Conservation (phyloP, 2,113 vertebrate species). For the Dinomys branickii region DNA sequence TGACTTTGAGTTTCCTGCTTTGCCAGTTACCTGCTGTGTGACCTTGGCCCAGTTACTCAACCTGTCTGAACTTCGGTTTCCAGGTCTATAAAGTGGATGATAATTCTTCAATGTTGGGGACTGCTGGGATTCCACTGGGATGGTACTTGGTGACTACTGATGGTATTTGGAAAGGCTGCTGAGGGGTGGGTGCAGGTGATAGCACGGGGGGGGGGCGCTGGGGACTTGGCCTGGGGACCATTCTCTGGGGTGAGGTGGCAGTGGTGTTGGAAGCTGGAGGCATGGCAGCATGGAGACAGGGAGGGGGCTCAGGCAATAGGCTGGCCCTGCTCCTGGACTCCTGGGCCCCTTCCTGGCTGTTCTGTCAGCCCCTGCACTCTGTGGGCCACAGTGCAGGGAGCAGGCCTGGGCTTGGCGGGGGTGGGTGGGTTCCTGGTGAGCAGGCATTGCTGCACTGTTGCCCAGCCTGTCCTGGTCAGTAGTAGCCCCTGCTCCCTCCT, state of each 20-base stretch:
- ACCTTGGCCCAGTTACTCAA: conserved; percentile 18
- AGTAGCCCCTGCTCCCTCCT: neutral
- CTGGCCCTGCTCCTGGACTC: neutral
- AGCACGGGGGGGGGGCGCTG: neutral
- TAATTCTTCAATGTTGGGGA: neutral
- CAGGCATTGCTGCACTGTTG: neutral
- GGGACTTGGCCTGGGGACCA: neutral
- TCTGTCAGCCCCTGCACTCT: neutral
- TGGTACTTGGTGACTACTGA: neutral
- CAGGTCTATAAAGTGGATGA: neutral
- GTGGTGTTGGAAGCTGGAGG: neutral
- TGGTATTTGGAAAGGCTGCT: too few relatives aligned
- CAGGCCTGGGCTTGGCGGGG: neutral
- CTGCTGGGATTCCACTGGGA: neutral
- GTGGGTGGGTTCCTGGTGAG: neutral
- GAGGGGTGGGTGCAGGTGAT: neutral
- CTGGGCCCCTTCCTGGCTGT: neutral
- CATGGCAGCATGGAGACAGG: neutral
- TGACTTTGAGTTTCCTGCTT: conserved; percentile 47
- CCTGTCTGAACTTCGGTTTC: conserved; percentile 6
- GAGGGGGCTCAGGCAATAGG: neutral
- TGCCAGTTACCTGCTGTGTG: neutral
- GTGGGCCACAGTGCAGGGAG: neutral
- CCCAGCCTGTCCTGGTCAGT: neutral
- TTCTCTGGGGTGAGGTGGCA: neutral